These are phyloP conservation scores for Drosophila tanythrix DNA, from an alignment of 2,888 invertebrate genomes.

Conservation along the genomic window DNA sequence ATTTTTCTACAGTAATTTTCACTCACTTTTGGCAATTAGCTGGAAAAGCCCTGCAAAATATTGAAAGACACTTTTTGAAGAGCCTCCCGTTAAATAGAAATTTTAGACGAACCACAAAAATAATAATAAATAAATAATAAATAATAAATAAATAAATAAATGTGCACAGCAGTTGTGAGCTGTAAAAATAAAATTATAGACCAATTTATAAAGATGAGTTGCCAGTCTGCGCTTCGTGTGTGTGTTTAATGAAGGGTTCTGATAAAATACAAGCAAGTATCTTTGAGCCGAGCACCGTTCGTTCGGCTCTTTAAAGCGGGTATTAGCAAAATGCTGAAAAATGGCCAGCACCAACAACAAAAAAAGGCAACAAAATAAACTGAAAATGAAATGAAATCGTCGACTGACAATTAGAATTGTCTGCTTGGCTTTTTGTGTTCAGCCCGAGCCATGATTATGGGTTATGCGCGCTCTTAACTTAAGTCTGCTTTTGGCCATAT, in stretches of 20 bases:
- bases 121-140: slow-evolving; percentile 36
- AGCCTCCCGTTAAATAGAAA: slow-evolving; percentile 42
- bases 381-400: slow-evolving; percentile 67
- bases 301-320: slow-evolving; percentile 58
- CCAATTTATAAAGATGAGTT: slow-evolving; percentile 82
- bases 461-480: slow-evolving; percentile 46
- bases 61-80: slow-evolving; percentile 12
- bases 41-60: slow-evolving; percentile 60
- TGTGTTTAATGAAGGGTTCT: slow-evolving; percentile 77
- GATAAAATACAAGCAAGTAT: slow-evolving; percentile 33
- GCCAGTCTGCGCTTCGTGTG: slow-evolving; percentile 63
- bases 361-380: slow-evolving; percentile 32
- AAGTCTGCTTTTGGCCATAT: slow-evolving; percentile 15
- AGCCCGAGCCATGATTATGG: slow-evolving; percentile 66
- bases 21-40: slow-evolving; percentile 73
- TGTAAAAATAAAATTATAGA: slow-evolving; percentile 82
- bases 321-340: slow-evolving; percentile 82
- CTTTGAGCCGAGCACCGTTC: background rate
- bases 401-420: slow-evolving; percentile 78
- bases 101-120: slow-evolving; percentile 17
- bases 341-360: slow-evolving; percentile 52
- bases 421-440: slow-evolving; percentile 71
- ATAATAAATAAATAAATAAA: slow-evolving; percentile 6
- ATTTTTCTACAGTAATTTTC: slow-evolving; percentile 52
- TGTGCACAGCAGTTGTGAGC: slow-evolving; percentile 47